Evolutionary conservation across 2,113 vertebrate genomes (phyloP).

Genomic region (Mesocricetus auratus): DNA sequence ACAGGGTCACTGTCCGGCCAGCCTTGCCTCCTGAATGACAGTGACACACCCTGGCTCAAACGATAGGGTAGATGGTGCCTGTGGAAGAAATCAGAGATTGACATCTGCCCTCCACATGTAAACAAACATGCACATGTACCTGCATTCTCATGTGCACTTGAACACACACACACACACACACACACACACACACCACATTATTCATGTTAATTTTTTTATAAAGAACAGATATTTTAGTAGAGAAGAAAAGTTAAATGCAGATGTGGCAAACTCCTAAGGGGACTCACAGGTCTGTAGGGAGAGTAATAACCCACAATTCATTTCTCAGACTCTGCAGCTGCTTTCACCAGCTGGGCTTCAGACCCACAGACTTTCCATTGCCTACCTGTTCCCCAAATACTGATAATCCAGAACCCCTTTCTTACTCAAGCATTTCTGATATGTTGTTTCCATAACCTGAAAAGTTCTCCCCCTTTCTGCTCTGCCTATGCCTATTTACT

Average conservation of each 20-base stretch:
- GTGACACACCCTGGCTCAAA: neutral
- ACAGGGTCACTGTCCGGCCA: neutral
- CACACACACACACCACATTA: neutral
- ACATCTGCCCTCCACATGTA: neutral
- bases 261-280: neutral
- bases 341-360: neutral
- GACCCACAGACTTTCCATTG: neutral
- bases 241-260: neutral
- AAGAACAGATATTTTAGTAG: neutral
- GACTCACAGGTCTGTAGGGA: neutral
- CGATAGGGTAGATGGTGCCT: neutral
- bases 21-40: neutral
- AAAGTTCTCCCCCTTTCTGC: neutral
- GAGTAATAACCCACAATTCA: neutral
- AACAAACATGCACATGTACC: neutral
- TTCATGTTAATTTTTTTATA: neutral
- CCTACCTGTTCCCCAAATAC: neutral
- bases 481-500: slow-evolving; percentile 3
- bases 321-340: neutral
- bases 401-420: neutral
- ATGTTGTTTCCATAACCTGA: neutral
- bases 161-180: neutral
- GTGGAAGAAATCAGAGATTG: neutral
- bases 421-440: neutral
- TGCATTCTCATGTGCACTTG: neutral